Percentiles rank a stretch among this genome's conserved stretches.
Conservation (phyloP, 2,888 invertebrate species). For the Vesta saturnalis region DNA sequence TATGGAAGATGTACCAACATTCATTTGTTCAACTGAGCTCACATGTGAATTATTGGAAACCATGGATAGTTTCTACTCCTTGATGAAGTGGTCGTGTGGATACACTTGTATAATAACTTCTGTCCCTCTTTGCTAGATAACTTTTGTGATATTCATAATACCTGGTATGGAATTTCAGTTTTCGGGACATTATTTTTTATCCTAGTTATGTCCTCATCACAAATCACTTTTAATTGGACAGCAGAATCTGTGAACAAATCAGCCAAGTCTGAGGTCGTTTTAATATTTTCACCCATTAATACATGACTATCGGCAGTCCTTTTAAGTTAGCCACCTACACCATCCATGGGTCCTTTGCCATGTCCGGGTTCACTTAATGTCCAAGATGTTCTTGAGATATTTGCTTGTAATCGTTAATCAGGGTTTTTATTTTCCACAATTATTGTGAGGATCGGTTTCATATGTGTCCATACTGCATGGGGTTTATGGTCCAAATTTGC, state of each 20-base stretch:
- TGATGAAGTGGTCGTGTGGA: too few relatives aligned
- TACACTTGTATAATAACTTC: too few relatives aligned
- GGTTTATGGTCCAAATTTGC: neutral
- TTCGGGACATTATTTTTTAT: slow-evolving; percentile 36
- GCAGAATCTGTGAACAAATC: slow-evolving; percentile 35
- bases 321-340: neutral
- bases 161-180: slow-evolving; percentile 38
- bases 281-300: slow-evolving; percentile 34
- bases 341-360: neutral
- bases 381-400: neutral
- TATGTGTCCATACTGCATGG: neutral
- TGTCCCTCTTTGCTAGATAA: neutral
- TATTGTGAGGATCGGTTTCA: neutral
- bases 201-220: slow-evolving; percentile 30
- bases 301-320: slow-evolving; percentile 29
- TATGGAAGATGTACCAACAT: too few relatives aligned
- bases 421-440: neutral
- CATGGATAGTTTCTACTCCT: too few relatives aligned
- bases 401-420: neutral
- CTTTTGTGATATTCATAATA: slow-evolving; percentile 38
- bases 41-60: too few relatives aligned
- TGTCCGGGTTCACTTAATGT: neutral
- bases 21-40: too few relatives aligned
- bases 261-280: slow-evolving; percentile 41
- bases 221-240: slow-evolving; percentile 35